These are phyloP conservation scores for Forbesichthys papilliferus DNA, from an alignment of 2,113 vertebrate genomes.

Conservation along the genomic window DNA sequence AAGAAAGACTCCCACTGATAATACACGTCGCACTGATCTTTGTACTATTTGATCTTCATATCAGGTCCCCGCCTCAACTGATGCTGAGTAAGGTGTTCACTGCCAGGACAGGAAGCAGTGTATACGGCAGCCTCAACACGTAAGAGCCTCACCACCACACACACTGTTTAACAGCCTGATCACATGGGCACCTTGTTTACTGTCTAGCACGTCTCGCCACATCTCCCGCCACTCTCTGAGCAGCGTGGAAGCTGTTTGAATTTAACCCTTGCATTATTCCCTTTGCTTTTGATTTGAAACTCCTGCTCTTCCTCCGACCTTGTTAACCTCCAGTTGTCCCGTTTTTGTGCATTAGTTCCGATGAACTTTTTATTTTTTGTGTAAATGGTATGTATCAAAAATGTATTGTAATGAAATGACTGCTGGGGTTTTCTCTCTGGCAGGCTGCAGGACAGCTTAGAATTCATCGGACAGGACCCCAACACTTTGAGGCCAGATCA, in stretches of 20 bases:
- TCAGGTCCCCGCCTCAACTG: conserved; percentile 94
- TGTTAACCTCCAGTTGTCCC: neutral
- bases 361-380: too few species aligned
- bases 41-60: conserved; percentile 40
- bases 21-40: conserved; percentile 23
- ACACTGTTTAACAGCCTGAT: conserved; percentile 6
- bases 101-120: conserved; percentile 92
- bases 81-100: conserved; percentile 99
- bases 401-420: neutral
- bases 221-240: too few species aligned
- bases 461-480: conserved; percentile 93
- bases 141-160: conserved; percentile 72
- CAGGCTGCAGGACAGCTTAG: conserved; percentile 96
- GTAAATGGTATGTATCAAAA: neutral
- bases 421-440: conserved; percentile 1
- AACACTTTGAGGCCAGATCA: conserved; percentile 88
- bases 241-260: too few species aligned
- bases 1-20: neutral
- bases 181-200: neutral
- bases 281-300: too few species aligned
- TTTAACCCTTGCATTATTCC: too few species aligned
- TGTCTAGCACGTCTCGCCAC: too few species aligned
- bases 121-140: conserved; percentile 97
- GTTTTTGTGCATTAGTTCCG: neutral
- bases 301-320: neutral